phyloP scores from a whole-genome alignment of 2,888 invertebrate species.

The Oligia strigilis region DNA sequence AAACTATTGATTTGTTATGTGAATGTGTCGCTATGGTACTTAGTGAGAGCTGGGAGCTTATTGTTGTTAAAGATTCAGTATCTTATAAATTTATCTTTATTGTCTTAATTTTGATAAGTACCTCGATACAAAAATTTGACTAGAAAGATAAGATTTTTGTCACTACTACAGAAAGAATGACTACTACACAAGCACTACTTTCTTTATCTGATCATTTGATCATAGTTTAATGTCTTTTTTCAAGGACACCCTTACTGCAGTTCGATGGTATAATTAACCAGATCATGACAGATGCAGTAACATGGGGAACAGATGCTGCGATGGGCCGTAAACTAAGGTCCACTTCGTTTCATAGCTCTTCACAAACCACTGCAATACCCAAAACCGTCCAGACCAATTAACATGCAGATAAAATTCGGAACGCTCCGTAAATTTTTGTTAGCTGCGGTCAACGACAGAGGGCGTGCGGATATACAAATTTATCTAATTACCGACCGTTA shows the following conservation, averaged over 20 bases:
- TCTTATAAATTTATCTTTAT: neutral
- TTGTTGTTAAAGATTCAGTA: neutral
- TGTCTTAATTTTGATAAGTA: neutral
- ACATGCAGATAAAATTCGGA: slow-evolving; percentile 58
- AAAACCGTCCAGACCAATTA: slow-evolving; percentile 52
- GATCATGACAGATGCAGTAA: neutral
- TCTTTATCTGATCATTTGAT: neutral
- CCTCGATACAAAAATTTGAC: no score
- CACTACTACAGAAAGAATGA: no score
- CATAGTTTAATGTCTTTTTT: neutral
- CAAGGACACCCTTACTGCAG: neutral
- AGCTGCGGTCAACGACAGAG: slow-evolving; percentile 59
- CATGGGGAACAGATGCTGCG: no score
- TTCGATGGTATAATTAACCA: neutral
- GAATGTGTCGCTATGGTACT: neutral
- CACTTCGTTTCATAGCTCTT: slow-evolving; percentile 10
- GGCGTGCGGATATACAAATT: slow-evolving; percentile 67
- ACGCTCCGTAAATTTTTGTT: slow-evolving; percentile 58
- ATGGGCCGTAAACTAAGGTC: neutral
- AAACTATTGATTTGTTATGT: no score
- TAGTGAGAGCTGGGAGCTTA: no score
- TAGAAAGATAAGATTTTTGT: no score
- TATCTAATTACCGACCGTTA: slow-evolving; percentile 69
- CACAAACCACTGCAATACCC: slow-evolving; percentile 18
- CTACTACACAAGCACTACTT: neutral